Evolutionary conservation across 2,888 invertebrate species (phyloP).

Genomic region (Nipponacmea schrenckii): DNA sequence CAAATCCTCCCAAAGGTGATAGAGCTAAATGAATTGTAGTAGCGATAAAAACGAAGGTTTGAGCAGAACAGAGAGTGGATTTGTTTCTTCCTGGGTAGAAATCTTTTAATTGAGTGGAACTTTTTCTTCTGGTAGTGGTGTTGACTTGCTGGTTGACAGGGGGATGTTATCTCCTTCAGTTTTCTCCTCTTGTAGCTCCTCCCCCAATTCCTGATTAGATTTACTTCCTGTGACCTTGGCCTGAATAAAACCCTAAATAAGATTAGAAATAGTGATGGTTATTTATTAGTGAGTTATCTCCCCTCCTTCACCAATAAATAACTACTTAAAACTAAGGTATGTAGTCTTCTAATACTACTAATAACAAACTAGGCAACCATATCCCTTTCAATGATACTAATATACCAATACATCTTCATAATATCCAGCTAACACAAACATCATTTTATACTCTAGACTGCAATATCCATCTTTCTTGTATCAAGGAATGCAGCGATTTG

Average conservation of each 20-base stretch:
- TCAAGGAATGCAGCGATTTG: too few relatives aligned
- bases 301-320: neutral
- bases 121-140: conserved; percentile 48
- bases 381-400: neutral
- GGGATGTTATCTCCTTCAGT: conserved; percentile 30
- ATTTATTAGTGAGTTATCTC: neutral
- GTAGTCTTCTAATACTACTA: neutral
- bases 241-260: conserved; percentile 40
- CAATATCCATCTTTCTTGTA: too few relatives aligned
- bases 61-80: too few relatives aligned
- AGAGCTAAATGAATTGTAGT: too few relatives aligned
- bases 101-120: conserved; percentile 32
- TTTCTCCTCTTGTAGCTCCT: conserved; percentile 21
- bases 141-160: conserved; percentile 22
- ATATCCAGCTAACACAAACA: too few relatives aligned
- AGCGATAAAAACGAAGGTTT: too few relatives aligned
- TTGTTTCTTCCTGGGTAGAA: too few relatives aligned
- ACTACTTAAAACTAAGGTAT: neutral
- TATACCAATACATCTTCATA: too few relatives aligned
- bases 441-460: too few relatives aligned
- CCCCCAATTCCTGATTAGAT: conserved; percentile 43
- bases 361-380: neutral
- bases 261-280: neutral
- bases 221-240: conserved; percentile 61
- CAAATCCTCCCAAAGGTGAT: too few relatives aligned